Base-by-base conservation (phyloP, 1,140 invertebrate genomes). In the Euschistus heros region DNA sequence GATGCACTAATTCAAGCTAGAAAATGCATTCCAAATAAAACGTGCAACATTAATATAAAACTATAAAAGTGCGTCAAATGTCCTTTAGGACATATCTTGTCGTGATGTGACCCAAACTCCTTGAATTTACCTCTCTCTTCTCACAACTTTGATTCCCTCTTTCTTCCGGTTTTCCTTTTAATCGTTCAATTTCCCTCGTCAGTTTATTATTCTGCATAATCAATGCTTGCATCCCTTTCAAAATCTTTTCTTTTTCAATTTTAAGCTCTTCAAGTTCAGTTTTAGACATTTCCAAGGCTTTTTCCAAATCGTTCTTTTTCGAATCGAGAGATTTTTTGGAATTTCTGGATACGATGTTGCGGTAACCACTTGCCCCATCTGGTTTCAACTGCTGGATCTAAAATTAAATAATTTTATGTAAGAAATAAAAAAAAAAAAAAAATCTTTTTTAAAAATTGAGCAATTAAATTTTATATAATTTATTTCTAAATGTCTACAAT, bases 201-300 rank as follows among this genome's bases (percentile, higher is more conserved):
- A 68, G 52, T 7, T 59, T 37, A 57, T 65, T 65, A 33, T 68
- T 68, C 14, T 59, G 44, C 47, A 62, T 65, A 5, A 65, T 14
- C 13, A 63, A 57, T 20, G 59, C 61, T 61, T 68, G 67, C 5
- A 68, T 60, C 8, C 63, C 26, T 62, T 47, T 65, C 17, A 65
- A 4, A 2, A 46, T 37, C 18, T 61, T 65, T 10, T 26, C 17
- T 10, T 63, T 60, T 27, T 68, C 67, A 3, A 18, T 44, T 20
- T 63, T 37, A 8, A 55, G 7, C 20, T 27, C 26, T 33, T 50
- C 20, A 22, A 57, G 54, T 24, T 57, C 54, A 24, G 14, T 18
- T 57, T 15, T 57, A 8, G 24, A 4, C 24, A 44, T 2, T 22
- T 59, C 42, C 24, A 46, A 17, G 26, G 59, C 64, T 62, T 3